A percentile compares a stretch with the other conserved stretches of the same genome.
These are phyloP conservation scores for Drosophila fuyamai DNA, from an alignment of 1,140 invertebrate genomes.

Conservation along the genomic window DNA sequence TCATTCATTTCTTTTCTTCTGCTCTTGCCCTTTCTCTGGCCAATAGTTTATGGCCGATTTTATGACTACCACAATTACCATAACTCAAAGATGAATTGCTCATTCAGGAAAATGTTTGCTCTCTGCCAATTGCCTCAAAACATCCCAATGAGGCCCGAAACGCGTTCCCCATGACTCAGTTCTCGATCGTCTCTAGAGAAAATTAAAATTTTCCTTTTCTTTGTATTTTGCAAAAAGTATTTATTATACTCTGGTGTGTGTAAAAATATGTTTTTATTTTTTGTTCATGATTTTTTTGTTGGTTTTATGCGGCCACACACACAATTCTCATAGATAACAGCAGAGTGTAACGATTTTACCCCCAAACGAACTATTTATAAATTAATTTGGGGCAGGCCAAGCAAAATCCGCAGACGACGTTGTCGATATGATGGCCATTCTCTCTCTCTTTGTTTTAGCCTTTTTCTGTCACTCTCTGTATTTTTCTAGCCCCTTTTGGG, in stretches of 20 bases:
- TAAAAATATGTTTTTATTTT: constrained; percentile 10
- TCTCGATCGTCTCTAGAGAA: constrained; percentile 14
- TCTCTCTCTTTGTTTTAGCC: constrained; percentile 9
- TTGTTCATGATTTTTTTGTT: constrained; percentile 6
- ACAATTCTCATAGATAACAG: constrained; percentile 58
- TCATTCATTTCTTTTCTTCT: constrained; percentile 29
- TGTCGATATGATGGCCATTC: constrained; percentile 60
- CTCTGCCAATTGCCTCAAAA: constrained; percentile 47
- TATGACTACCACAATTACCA: constrained; percentile 68
- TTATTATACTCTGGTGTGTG: constrained; percentile 6
- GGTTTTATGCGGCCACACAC: constrained; percentile 53
- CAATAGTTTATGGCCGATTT: constrained; percentile 58
- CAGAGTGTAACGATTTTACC: constrained; percentile 55
- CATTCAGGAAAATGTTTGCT: constrained; percentile 62
- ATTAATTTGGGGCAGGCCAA: constrained; percentile 77
- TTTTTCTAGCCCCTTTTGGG: constrained; percentile 23
- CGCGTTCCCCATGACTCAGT: constrained; percentile 69
- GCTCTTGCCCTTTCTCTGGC: background rate
- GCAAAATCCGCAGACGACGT: constrained; percentile 45
- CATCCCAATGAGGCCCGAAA: constrained; percentile 27
- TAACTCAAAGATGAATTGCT: constrained; percentile 63
- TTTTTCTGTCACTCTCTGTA: background rate
- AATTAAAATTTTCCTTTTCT: constrained; percentile 14
- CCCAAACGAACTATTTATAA: constrained; percentile 70
- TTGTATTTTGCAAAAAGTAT: constrained; percentile 30